Evolutionary conservation across 2,888 invertebrate genomes (phyloP).

Genomic region (Megamerina dolium): DNA sequence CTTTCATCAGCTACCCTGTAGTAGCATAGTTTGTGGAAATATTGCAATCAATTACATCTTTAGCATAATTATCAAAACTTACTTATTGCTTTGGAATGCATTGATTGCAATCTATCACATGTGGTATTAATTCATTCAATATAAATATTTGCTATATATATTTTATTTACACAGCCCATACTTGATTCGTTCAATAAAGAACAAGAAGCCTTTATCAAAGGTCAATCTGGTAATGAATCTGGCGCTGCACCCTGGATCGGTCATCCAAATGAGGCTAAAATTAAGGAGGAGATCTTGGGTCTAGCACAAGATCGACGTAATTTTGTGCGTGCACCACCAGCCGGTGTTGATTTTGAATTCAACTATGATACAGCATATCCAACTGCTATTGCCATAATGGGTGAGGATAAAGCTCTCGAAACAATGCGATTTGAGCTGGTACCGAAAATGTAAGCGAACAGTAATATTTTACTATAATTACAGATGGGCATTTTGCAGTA

Average conservation of each 20-base stretch:
- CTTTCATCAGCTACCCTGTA: no score
- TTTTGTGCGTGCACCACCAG: constrained; percentile 93
- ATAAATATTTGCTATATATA: background rate
- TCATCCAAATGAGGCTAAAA: constrained; percentile 85
- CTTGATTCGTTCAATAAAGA: constrained; percentile 96
- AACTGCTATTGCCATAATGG: constrained; percentile 88
- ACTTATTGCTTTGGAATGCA: no score
- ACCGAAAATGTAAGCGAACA: constrained; percentile 92
- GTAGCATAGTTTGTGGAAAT: no score
- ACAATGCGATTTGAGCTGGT: constrained; percentile 99
- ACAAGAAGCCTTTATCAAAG: constrained; percentile 91
- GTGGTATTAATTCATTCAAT: no score
- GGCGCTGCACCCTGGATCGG: constrained; percentile 89
- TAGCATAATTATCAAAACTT: no score
- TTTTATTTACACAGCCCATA: constrained; percentile 66
- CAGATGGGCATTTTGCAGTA: no score
- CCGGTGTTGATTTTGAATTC: constrained; percentile 92
- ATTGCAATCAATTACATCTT: no score
- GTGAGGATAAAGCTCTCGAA: constrained; percentile 91
- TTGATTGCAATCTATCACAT: no score
- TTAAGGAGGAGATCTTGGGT: constrained; percentile 93
- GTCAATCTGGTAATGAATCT: constrained; percentile 67
- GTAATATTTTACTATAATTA: no score
- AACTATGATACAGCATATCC: constrained; percentile 90
- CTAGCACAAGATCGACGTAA: constrained; percentile 95